Evolutionary conservation across 2,888 invertebrate species (phyloP), one percentile per base, ranked within the genome.

Genomic region (Eumerus sabulonum): DNA sequence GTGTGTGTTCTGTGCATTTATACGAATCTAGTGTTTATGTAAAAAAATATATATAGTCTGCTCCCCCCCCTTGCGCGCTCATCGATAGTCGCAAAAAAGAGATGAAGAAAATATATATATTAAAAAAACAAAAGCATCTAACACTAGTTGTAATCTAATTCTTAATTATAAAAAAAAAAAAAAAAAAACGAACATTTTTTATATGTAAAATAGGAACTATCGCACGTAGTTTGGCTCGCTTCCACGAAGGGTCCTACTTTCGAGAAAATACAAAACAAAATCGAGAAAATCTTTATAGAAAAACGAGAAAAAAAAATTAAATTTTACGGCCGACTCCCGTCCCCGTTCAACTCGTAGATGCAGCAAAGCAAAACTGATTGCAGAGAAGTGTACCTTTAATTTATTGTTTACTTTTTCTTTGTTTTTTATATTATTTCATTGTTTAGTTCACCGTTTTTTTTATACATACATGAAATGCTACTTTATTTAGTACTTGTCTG

Each of bases 1-100:
- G 63, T 64, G 70, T 82, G 73, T 64, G 72, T 72, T 72, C 36
- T 62, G 50, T 66, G 76, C 76, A 76, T 76, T 76, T 76, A 76
- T 40, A 60, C 48, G 47, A 76, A 72, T 48, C 72, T 66, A 66
- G 72, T 76, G 56, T 60, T 62, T 71, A 45, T 72, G 60, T 72
- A 66, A 66, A 72, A 27, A 27, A n/a, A n/a, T n/a, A n/a, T 27
- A 2, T 27, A 7, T 27, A 27, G 27, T 4, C 27, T 7, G 7
- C 27, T 7, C 27, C 27, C 2, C 27, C 3, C 27, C 7, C 27
- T 27, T 27, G 27, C 7, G 2, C 27, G 27, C 27, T 27, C 2
- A 27, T 7, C 27, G 3, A 27, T 27, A 27, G 7, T 27, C 7
- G 27, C 3, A 27, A 27, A 27, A 27, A 27, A 7, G 3, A 27